Evolutionary conservation across 2,888 invertebrate species (phyloP), one percentile per base, ranked within the genome.

Genomic region (Hesperia comma): DNA sequence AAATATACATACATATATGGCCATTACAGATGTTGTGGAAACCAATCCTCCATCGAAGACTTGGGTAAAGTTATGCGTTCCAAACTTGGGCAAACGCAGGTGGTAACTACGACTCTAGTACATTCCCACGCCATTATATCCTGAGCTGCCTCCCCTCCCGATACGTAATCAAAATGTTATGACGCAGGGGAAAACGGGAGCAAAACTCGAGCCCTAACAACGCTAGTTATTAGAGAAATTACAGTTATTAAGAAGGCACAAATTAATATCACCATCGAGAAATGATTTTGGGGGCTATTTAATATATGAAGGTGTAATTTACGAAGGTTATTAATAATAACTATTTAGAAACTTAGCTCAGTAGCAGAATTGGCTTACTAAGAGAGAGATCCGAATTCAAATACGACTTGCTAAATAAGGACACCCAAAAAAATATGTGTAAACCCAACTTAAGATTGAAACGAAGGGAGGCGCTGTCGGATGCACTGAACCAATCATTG

Each of bases 71-170:
- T 87, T 83, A 77, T 74, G 74, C 76, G 72, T 75, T 75, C 74
- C 79, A 77, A 87, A 86, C 83, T 85, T 85, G 72, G 75, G 75
- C 74, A 77, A 80, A 79, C 83, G 77, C 87, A 87, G 88, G 88
- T 87, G 88, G 83, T 82, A 84, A 88, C 86, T 84, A 87, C 79
- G 81, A 83, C 83, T 84, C 80, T 70, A 75, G 72, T 68, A 72
- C 70, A 70, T 63, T 43, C 68, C 69, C 68, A 19, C 49, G 71
- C 84, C 79, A 78, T 40, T 70, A 32, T 58, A 69, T 69, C 72
- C 71, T 75, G 83, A 75, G 49, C 82, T 67, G 7, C 69, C 62
- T 14, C 64, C 37, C 68, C 73, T 12, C 64, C n/a, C 32, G 15
- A 10, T 33, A 8, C 10, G 32, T 19, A 6, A 64, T 64, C 64